phyloP scores from a whole-genome alignment of 2,888 invertebrate genomes.

The Cheilosia pagana region DNA sequence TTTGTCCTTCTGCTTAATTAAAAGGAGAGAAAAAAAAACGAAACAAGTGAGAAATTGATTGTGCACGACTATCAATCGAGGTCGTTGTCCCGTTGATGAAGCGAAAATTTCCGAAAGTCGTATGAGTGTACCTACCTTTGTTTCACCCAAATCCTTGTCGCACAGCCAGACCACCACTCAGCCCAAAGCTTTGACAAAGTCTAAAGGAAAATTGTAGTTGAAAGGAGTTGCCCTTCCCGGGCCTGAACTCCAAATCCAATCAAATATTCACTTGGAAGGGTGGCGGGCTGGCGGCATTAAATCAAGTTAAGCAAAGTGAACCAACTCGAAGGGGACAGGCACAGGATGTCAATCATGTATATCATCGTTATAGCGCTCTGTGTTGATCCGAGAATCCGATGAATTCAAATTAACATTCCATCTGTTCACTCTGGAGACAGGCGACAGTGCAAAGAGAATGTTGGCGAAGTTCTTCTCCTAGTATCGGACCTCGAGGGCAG shows the following conservation, averaged over 20 bases:
- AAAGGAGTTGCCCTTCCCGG: not conserved
- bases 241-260: conserved; percentile 42
- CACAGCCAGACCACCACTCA: not conserved
- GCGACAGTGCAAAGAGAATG: not conserved
- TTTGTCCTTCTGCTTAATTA: conserved; percentile 51
- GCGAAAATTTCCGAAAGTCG: not conserved
- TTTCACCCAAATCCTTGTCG: conserved; percentile 22
- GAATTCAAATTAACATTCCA: conserved; percentile 47
- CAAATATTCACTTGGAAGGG: conserved; percentile 22
- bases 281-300: not conserved
- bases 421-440: conserved; percentile 5
- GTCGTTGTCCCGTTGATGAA: conserved; percentile 10
- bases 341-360: conserved; percentile 32
- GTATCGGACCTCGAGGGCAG: conserved; percentile 1
- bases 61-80: conserved; percentile 27
- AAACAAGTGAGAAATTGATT: conserved; percentile 16
- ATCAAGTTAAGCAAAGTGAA: not conserved
- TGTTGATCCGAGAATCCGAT: conserved; percentile 22
- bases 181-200: too few species aligned
- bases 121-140: not conserved
- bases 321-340: not conserved
- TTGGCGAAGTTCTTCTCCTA: not conserved
- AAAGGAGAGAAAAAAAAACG: conserved; percentile 18
- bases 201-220: not conserved
- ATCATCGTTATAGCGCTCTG: conserved; percentile 1